These are phyloP conservation scores for Schizopygopsis pylzovi DNA, from an alignment of 2,797 vertebrate species.

Conservation along the genomic window DNA sequence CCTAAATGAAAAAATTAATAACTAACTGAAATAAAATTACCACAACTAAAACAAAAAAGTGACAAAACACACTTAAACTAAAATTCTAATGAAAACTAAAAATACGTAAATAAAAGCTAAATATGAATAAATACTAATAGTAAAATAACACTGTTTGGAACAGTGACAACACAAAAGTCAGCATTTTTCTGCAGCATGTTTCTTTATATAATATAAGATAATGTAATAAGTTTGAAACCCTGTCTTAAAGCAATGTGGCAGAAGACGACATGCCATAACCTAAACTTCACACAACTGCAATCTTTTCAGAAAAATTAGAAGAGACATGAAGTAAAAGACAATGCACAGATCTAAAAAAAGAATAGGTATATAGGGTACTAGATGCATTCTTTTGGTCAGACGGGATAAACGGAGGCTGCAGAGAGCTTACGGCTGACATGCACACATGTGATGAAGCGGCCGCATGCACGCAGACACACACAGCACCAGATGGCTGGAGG, in stretches of 20 bases:
- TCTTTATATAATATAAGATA: neutral
- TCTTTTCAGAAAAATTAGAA: neutral
- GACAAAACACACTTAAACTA: neutral
- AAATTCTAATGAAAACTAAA: neutral
- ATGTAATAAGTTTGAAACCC: neutral
- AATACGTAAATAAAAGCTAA: neutral
- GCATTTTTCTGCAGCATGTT: neutral
- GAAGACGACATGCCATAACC: neutral
- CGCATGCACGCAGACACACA: constrained; percentile 24
- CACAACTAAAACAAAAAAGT: neutral
- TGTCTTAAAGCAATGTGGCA: neutral
- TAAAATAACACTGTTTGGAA: neutral
- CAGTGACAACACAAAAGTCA: neutral
- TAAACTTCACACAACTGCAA: neutral
- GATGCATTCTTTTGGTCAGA: neutral
- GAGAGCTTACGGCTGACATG: constrained; percentile 48
- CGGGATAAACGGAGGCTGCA: constrained; percentile 33
- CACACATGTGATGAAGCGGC: neutral
- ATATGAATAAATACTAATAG: neutral
- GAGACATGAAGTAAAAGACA: neutral
- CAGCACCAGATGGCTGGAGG: constrained; percentile 78
- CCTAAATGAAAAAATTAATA: neutral
- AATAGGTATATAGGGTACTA: neutral
- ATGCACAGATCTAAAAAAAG: neutral
- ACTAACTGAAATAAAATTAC: neutral